Base-by-base conservation (phyloP, 2,888 invertebrate genomes). In the Nysson spinosus region DNA sequence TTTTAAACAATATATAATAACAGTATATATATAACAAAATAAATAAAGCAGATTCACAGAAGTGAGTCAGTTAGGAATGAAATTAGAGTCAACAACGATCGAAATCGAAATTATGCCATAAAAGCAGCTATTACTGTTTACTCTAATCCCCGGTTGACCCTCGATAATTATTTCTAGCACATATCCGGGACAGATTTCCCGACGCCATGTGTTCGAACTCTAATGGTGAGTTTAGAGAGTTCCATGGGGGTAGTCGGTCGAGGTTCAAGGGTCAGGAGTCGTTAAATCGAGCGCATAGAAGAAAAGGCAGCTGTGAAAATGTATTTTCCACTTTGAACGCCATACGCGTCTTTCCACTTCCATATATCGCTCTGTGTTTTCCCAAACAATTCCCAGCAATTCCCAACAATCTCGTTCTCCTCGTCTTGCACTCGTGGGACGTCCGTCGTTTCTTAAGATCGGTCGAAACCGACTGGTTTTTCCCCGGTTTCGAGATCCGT, bases 301-400 rank as follows among this genome's bases (percentile, higher is more conserved):
- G 54, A 51, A 58, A 51, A 47, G 52, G 52, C 78, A 75, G 79
- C 77, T 76, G 78, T 75, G 66, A 79, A 78, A 79, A 79, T 79
- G 43, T 55, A 43, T 56, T 63, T 65, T 51, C 39, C 61, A 14
- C 19, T 9, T 14, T 5, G 49, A 6, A 11, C 5, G 0, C 24
- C 9, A 34, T 35, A 26, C 47, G 34, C 6, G 16, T 37, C 34
- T 24, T 12, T 12, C 37, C 17, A 19, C 49, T 63, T 17, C 37
- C 2, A 4, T n/a, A 28, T 9, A 9, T 28, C 24, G 24, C 24
- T 24, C 24, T 24, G 24, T 34, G 34, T 52, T 49, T 46, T 20
- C 44, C 28, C 57, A 54, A 58, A 52, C 62, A 43, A 40, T 12
- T 12, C n/a, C 39, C 62, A 40, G 50, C 11, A n/a, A 6, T 30